Evolutionary conservation across 2,113 vertebrate species (phyloP).

Genomic region (Lasiurus borealis): DNA sequence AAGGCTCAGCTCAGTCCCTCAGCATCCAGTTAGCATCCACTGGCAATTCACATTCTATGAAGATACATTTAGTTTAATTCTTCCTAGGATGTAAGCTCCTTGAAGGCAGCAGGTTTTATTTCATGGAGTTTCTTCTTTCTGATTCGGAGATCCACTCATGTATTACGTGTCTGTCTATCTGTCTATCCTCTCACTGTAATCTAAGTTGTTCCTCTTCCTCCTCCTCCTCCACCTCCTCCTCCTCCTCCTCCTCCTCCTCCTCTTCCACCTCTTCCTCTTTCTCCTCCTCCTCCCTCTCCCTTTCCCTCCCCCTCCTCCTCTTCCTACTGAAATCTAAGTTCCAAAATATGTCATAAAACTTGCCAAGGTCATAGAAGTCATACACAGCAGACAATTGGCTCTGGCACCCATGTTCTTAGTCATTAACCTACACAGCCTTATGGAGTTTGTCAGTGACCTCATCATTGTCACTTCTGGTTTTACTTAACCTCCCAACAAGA

Average conservation of each 20-base stretch:
- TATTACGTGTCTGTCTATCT: not conserved
- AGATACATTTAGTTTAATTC: not conserved
- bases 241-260: too few relatives aligned
- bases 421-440: not conserved
- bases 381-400: rapidly evolving
- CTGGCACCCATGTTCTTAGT: not conserved
- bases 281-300: too few relatives aligned
- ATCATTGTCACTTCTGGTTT: not conserved
- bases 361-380: not conserved
- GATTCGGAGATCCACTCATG: not conserved
- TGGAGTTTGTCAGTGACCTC: not conserved
- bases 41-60: not conserved
- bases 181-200: not conserved
- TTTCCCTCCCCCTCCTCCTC: too few relatives aligned
- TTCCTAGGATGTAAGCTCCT: not conserved
- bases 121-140: not conserved
- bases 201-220: too few relatives aligned
- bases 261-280: too few relatives aligned
- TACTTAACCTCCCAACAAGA: not conserved
- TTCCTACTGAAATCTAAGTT: not conserved
- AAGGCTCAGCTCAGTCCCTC: rapidly evolving
- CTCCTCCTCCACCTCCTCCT: too few relatives aligned
- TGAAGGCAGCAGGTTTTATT: not conserved
- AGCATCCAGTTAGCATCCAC: not conserved
- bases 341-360: not conserved